A percentile compares a stretch with the other conserved stretches of the same genome.
Evolutionary conservation across 2,797 vertebrate species (phyloP).

Genomic region (Taeniopygia guttata): DNA sequence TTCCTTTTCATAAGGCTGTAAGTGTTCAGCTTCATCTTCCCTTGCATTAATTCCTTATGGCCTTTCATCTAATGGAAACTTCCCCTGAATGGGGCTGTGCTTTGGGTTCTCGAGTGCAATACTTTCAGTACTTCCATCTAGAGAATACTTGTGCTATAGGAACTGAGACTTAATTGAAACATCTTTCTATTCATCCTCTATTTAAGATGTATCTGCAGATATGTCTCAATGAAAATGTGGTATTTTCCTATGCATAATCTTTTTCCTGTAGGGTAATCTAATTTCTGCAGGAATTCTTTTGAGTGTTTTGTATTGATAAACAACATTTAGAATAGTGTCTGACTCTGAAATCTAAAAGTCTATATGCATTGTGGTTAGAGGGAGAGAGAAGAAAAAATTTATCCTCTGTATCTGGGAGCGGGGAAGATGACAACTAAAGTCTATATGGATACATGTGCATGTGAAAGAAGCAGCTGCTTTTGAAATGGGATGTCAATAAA

Average conservation of each 20-base stretch:
- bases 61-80: neutral
- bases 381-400: neutral
- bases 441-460: neutral
- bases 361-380: neutral
- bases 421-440: neutral
- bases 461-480: neutral
- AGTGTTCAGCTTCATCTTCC: neutral
- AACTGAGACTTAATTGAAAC: neutral
- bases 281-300: neutral
- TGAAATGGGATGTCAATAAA: neutral
- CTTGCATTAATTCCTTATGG: neutral
- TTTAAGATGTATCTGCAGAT: neutral
- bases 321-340: neutral
- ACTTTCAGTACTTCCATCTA: neutral
- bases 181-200: neutral
- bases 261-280: conserved; percentile 2
- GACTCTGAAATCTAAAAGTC: neutral
- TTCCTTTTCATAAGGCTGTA: neutral
- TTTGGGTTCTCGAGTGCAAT: neutral
- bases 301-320: neutral
- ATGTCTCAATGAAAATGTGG: neutral
- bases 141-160: neutral
- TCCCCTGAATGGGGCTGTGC: neutral
- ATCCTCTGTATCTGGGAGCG: neutral
- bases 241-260: neutral